Evolutionary conservation across 2,888 invertebrate species (phyloP), one percentile per base, ranked within the genome.

Genomic region (Argyresthia albistria): DNA sequence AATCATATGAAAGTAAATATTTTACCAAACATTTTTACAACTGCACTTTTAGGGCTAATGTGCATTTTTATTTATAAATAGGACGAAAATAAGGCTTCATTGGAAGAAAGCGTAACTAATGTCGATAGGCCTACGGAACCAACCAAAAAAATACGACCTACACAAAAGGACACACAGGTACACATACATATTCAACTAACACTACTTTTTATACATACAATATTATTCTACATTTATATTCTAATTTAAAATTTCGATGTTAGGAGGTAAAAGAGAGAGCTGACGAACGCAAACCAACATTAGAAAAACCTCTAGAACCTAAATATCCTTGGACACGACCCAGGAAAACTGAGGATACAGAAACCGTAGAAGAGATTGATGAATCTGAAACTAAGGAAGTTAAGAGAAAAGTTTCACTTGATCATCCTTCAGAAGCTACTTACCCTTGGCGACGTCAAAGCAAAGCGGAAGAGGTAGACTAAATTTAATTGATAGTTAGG

Each of bases 111-210:
- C 57, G 59, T 64, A 59, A 70, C 65, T 59, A 57, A 67, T 61
- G 63, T 70, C 64, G 72, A 82, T 74, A 80, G 75, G 69, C 70
- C 73, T 67, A 69, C 80, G 67, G 81, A 81, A 67, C 76, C 78
- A 65, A 71, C 70, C 60, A 65, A 76, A 62, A 73, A 78, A 56
- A 71, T 81, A 82, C 84, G 80, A 80, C 76, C 80, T 72, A 75
- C 80, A 70, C 78, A 81, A 73, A 68, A 73, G 66, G 70, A 66
- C 54, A 62, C 64, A 58, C 63, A 70, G 69, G 69, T 69, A 69
- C 59, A 66, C 59, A 56, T 45, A 73, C 60, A 71, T 67, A 67
- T 67, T 75, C 73, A 78, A 73, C 64, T 67, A 55, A 60, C 57
- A 67, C 57, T 62, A 14, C 3, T 15, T 14, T 3, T 54, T 57